phyloP scores from a whole-genome alignment of 2,113 vertebrate genomes.

The Tychaedon coryphoeus region DNA sequence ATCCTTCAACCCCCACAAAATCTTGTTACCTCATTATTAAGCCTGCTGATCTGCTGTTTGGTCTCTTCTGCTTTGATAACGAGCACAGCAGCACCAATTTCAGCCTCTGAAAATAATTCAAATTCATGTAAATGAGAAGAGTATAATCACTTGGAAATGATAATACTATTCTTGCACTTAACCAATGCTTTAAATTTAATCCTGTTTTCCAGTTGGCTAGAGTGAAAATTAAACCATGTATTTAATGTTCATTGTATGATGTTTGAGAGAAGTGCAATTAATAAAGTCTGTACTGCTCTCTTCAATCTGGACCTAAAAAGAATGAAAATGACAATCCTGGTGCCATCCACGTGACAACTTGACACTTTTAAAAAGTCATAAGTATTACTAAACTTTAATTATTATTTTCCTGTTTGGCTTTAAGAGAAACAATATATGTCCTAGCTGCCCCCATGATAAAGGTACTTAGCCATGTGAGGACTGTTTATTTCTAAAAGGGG shows the following conservation, averaged over 20 bases:
- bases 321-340: background rate
- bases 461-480: background rate
- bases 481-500: background rate
- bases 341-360: accelerated
- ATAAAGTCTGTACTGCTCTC: background rate
- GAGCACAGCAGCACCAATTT: constrained; percentile 76
- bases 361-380: background rate
- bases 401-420: background rate
- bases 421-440: background rate
- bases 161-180: background rate
- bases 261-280: background rate
- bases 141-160: background rate
- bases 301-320: background rate
- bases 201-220: background rate
- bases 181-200: background rate
- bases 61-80: constrained; percentile 83
- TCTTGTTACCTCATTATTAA: constrained; percentile 78
- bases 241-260: background rate
- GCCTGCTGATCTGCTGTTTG: constrained; percentile 77
- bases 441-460: background rate
- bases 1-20: background rate
- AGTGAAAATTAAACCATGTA: background rate
- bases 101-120: constrained; percentile 72
- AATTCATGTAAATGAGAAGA: background rate
- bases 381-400: background rate